Evolutionary conservation across 2,888 invertebrate genomes (phyloP), one percentile per base, ranked within the genome.

Genomic region (Ischnura elegans): DNA sequence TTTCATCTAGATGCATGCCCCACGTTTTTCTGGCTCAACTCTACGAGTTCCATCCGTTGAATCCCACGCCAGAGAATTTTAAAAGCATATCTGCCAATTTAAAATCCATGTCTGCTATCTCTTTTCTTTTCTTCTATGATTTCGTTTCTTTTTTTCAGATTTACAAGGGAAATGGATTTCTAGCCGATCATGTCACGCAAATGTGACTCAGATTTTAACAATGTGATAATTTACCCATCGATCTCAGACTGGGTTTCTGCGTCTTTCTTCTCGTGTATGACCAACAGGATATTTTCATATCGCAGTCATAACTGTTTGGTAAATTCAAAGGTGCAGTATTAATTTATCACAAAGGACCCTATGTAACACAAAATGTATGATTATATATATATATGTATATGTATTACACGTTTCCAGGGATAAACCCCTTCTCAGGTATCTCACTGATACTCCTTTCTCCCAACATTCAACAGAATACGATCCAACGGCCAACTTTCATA

Each of bases 261-360:
- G 1, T n/a, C n/a, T n/a, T n/a, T n/a, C n/a, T 76, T n/a, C 43
- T 61, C 66, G 2, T 66, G 19, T 61, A 36, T 90, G 4, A 5
- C 36, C 55, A 29, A 61, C 21, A 55, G 43, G 16, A 61, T 90
- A 55, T 55, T 66, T 10, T 43, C 25, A 90, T 66, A 90, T 43
- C 2, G 43, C 45, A 90, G 43, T 43, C 43, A 43, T 55, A 42
- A 13, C 8, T 90, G 10, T 21, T 43, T 66, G 21, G 43, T 55
- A 90, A 90, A 66, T 61, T 90, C 43, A 90, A 61, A 66, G 66
- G 43, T 55, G n/a, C 66, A 66, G 43, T 61, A 42, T 42, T 90
- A n/a, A n/a, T 90, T 61, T 90, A 90, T 90, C 90, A 90, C 90
- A 90, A 90, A 66, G 43, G 61, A 90, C 61, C 43, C 90, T 90